Evolutionary conservation across 23 tunicate species (phyloP), one percentile per base, ranked within the genome.

Genomic region (Diplosoma virens): DNA sequence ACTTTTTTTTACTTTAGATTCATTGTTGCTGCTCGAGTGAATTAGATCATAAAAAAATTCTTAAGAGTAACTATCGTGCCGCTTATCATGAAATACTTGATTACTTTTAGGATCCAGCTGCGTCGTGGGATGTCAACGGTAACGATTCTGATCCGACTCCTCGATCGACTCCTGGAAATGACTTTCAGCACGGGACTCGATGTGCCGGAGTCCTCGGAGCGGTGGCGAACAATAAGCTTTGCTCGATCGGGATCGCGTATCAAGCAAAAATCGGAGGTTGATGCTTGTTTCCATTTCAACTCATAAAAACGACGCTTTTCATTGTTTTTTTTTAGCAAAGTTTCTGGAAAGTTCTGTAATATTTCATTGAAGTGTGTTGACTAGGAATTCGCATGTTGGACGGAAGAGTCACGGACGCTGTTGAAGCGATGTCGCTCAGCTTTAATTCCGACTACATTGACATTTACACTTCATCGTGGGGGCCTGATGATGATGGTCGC

Each of bases 161-260:
- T 17, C 77, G 89, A 0, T 30, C 47, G 6, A 89, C 77, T 11
- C 77, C 76, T 20, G 53, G 47, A 50, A 89, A 95, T 59, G 93
- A 87, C 28, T 89, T 89, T 80, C 52, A 87, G 46, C 99, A 95
- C 37, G 99, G 99, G 7, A 95, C 99, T 4, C 65, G 99, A 32
- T 95, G 99, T 84, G 99, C 99, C 52, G 99, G 99, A 0, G 99
- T 84, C 59, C 90, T 95, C 30, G 96, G 96, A 0, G 96, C 96
- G 0, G 72, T 65, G 0, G 96, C 96, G 1, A 76, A 89, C 32
- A 89, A 95, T 45, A 53, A 59, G 0, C 46, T 78, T 14, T 95
- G 99, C 58, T 64, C 84, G 1, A 76, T 86, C 17, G 99, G 99
- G 23, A 85, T 95, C 28, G 99, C 99, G 1, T 95, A 88, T 58